Conservation (phyloP, 2,888 invertebrate genomes). For the Leucoptera coffeella region DNA sequence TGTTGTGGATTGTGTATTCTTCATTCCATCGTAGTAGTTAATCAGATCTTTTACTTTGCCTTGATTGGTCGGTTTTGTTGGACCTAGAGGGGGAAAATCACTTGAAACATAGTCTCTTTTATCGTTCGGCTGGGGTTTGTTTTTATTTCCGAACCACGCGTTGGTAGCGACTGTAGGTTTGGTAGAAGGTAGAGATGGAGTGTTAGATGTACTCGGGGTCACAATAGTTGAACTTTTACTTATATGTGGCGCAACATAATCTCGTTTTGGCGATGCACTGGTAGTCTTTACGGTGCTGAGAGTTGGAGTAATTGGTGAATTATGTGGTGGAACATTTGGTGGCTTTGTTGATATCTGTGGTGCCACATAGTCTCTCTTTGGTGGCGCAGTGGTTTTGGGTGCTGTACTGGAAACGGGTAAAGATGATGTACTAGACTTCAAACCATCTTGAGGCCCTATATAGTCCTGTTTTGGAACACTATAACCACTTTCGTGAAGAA, state of each 20-base stretch:
- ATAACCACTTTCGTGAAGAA: no score
- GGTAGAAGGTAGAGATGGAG: no score
- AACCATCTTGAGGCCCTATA: no score
- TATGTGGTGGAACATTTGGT: no score
- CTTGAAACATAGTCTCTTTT: slow-evolving; percentile 20
- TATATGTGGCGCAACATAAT: slow-evolving; percentile 22
- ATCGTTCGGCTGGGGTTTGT: slow-evolving; percentile 7
- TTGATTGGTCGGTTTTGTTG: slow-evolving; percentile 10
- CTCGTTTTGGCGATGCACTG: slow-evolving; percentile 12
- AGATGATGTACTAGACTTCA: no score
- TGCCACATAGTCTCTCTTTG: slow-evolving; percentile 11
- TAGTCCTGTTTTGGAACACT: no score
- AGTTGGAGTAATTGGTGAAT: no score
- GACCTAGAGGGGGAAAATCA: slow-evolving; percentile 11
- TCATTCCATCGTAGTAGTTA: slow-evolving; percentile 24
- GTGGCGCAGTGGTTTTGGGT: no score
- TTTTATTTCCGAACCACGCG: no score
- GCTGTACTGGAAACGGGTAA: no score
- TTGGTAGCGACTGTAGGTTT: no score
- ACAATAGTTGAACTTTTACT: background rate
- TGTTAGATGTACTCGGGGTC: no score
- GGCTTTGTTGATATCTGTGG: slow-evolving; percentile 14
- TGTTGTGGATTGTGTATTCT: slow-evolving; percentile 13
- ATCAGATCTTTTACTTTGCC: slow-evolving; percentile 35
- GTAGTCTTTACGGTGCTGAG: slow-evolving; percentile 5